phyloP scores from a whole-genome alignment of 2,797 vertebrate species.

The Phrynocephalus forsythii region DNA sequence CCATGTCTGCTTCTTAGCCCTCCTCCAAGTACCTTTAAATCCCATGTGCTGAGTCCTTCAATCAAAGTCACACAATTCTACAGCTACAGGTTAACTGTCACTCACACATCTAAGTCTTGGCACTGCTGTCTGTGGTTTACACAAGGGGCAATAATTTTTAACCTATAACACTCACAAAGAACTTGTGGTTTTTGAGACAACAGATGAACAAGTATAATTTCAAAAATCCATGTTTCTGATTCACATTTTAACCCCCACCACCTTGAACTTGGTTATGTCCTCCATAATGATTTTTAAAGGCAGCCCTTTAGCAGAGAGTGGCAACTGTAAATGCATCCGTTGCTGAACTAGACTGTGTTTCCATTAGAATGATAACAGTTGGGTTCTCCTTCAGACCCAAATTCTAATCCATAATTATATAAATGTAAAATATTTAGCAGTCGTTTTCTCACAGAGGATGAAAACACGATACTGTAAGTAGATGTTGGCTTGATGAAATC shows the following conservation, averaged over 20 bases:
- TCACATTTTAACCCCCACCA: neutral
- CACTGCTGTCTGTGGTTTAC: slow-evolving; percentile 45
- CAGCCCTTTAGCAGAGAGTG: neutral
- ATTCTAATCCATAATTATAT: neutral
- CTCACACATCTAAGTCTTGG: slow-evolving; percentile 33
- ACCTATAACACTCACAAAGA: slow-evolving; percentile 43
- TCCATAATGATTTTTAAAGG: neutral
- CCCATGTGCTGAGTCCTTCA: slow-evolving; percentile 51
- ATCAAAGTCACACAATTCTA: slow-evolving; percentile 42
- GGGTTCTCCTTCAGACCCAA: neutral
- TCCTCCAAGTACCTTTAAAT: slow-evolving; percentile 53
- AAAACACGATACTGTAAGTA: neutral
- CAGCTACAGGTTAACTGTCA: slow-evolving; percentile 33
- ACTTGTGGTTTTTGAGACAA: slow-evolving; percentile 47
- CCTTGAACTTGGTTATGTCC: neutral
- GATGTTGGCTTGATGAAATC: neutral
- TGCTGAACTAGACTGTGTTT: slow-evolving; percentile 33
- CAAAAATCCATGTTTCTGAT: slow-evolving; percentile 20
- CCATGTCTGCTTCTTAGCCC: slow-evolving; percentile 44
- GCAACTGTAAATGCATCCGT: slow-evolving; percentile 38
- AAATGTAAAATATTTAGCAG: slow-evolving; percentile 8
- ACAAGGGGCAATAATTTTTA: slow-evolving; percentile 54
- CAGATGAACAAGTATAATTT: slow-evolving; percentile 22
- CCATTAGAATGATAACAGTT: neutral
- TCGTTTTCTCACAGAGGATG: neutral